These are phyloP conservation scores for Phenganax subtilis DNA, from an alignment of 92 coral and sea anemone genomes.

Conservation along the genomic window DNA sequence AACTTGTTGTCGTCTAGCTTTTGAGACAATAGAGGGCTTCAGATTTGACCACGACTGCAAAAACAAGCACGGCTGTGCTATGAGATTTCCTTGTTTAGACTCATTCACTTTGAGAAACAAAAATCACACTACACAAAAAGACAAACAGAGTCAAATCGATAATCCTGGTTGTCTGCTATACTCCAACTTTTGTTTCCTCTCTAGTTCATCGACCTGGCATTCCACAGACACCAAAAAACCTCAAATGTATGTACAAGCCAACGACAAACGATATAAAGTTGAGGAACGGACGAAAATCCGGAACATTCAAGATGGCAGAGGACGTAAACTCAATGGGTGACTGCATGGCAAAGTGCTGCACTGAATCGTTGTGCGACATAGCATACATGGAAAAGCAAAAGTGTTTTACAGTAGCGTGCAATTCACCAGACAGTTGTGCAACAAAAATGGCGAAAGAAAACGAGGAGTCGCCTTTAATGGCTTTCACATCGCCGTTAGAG, in stretches of 20 bases:
- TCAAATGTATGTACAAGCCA: slow-evolving; percentile 72
- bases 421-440: slow-evolving; percentile 45
- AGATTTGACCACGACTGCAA: too few species aligned
- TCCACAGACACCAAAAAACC: slow-evolving; percentile 64
- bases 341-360: slow-evolving; percentile 88
- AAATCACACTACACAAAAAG: too few species aligned
- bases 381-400: slow-evolving; percentile 65
- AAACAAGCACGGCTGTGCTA: too few species aligned
- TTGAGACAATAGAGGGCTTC: too few species aligned
- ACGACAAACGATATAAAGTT: slow-evolving; percentile 73
- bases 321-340: slow-evolving; percentile 64
- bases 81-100: too few species aligned
- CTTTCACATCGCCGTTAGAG: slow-evolving; percentile 33
- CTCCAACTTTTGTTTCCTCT: not conserved
- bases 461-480: slow-evolving; percentile 22
- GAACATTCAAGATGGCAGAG: slow-evolving; percentile 68
- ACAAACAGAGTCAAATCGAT: too few species aligned
- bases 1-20: too few species aligned
- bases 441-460: not conserved
- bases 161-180: too few species aligned
- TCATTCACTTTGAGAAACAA: too few species aligned
- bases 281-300: slow-evolving; percentile 50
- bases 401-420: slow-evolving; percentile 81
- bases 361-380: slow-evolving; percentile 64
- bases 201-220: slow-evolving; percentile 61